Evolutionary conservation across 2,888 invertebrate species (phyloP).

Genomic region (Eilema caniola): DNA sequence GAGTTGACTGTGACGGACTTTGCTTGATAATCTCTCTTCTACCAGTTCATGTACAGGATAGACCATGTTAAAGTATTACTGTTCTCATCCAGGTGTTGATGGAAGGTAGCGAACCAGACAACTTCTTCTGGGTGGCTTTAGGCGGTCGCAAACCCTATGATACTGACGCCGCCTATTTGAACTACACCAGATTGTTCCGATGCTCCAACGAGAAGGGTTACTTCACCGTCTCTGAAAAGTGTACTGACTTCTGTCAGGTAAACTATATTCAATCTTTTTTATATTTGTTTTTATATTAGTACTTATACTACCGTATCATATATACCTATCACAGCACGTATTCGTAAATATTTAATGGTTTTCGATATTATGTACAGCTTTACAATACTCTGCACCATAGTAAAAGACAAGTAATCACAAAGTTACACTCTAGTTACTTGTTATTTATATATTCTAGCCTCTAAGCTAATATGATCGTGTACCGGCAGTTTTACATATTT

Average conservation of each 20-base stretch:
- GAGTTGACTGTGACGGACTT: no score
- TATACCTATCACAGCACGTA: background rate
- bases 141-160: constrained; percentile 97
- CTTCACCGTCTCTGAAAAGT: constrained; percentile 99
- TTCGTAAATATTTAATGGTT: no score
- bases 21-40: no score
- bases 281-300: no score
- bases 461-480: background rate
- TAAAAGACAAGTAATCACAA: no score
- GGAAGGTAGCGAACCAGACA: constrained; percentile 98
- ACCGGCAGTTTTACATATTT: background rate
- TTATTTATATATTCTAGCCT: background rate
- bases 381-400: no score
- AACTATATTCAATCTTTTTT: background rate
- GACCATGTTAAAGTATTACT: background rate
- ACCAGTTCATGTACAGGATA: background rate
- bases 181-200: constrained; percentile 96
- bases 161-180: constrained; percentile 95
- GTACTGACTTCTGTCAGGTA: constrained; percentile 98
- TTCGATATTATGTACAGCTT: no score
- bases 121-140: constrained; percentile 99
- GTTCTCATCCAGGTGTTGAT: constrained; percentile 89
- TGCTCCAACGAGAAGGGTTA: constrained; percentile 99
- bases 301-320: background rate
- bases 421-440: no score